Evolutionary conservation across 1,140 invertebrate species (phyloP), one percentile per base, ranked within the genome.

Genomic region (Lordiphosa collinella): DNA sequence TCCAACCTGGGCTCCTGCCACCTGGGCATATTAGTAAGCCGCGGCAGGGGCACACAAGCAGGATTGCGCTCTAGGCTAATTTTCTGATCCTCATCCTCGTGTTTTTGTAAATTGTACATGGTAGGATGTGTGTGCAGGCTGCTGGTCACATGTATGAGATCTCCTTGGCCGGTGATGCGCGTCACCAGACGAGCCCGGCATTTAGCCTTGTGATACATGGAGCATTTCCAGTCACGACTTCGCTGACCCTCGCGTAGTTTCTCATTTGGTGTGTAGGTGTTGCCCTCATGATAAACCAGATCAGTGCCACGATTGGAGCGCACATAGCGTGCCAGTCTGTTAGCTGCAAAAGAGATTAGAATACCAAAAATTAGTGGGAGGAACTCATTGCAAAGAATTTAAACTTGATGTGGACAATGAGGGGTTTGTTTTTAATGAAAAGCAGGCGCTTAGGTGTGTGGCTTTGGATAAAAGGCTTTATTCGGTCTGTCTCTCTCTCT

Each of bases 191-290:
- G 71, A 0, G 88, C 88, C 4, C 78, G 61, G 37, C 88, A 89
- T 56, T 87, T 85, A 29, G 75, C 73, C 65, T 86, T 89, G 52
- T 89, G 86, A 41, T 89, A 89, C 88, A 89, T 87, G 5, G 88
- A 88, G 46, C 88, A 89, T 37, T 89, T 89, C 85, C 85, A 89
- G 35, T 87, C 85, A 0, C 88, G 64, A 4, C 75, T 84, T 5
- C 57, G 65, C 3, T 85, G 82, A 0, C 85, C 88, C 18, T 62
- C 55, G 4, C 69, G 57, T 13, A 64, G 32, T 56, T 89, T 89
- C 31, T 87, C 86, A 29, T 89, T 89, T 47, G 88, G 88, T 8
- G 88, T 89, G 40, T 85, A 89, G 1, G 88, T 89, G 35, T 89
- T 89, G 3, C 74, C 70, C 40, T 85, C 63, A 29, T 73, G 66